Base-by-base conservation (phyloP, 2,888 invertebrate species). In the Dermolepida albohirtum region DNA sequence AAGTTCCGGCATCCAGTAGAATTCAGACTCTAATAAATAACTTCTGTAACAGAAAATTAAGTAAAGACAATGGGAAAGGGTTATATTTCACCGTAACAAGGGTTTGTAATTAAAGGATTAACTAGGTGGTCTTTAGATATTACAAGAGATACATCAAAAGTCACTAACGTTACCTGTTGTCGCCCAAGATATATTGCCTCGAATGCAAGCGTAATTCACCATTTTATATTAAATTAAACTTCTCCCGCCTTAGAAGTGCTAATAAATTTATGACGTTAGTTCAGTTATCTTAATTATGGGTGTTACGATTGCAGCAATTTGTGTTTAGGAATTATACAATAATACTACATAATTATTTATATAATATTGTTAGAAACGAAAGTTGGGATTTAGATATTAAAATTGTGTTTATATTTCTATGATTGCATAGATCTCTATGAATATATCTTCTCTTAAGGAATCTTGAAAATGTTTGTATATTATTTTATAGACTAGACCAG, bases 61-160 rank as follows among this genome's bases (percentile, higher is more conserved):
- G 67, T 68, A 66, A 69, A 65, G 59, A 62, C 68, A 65, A 65
- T 69, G 65, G 59, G 47, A 51, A 59, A 52, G 44, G 68, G 65
- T 69, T 69, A 65, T 62, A 65, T 69, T 69, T 69, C 52, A 69
- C 54, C 22, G 59, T 69, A 62, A 69, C 68, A 69, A 65, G 68
- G 68, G 68, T 65, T 62, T 52, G 65, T 59, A 69, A 69, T 65
- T 69, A 69, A 51, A 27, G 65, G 44, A 68, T 68, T 65, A 69
- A 69, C 65, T 69, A 64, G 65, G 68, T 69, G 68, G 59, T 57
- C 65, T 65, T 62, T 59, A 55, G 68, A 65, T 69, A 69, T 69
- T 65, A 65, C 65, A 64, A 55, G 59, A 68, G 59, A 69, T 69
- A 69, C 65, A 65, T 65, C 68, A 69, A 51, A 50, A 69, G 65